A percentile compares a stretch with the other conserved stretches of the same genome.
phyloP scores from a whole-genome alignment of 2,113 vertebrate species.

The Glareola pratincola region DNA sequence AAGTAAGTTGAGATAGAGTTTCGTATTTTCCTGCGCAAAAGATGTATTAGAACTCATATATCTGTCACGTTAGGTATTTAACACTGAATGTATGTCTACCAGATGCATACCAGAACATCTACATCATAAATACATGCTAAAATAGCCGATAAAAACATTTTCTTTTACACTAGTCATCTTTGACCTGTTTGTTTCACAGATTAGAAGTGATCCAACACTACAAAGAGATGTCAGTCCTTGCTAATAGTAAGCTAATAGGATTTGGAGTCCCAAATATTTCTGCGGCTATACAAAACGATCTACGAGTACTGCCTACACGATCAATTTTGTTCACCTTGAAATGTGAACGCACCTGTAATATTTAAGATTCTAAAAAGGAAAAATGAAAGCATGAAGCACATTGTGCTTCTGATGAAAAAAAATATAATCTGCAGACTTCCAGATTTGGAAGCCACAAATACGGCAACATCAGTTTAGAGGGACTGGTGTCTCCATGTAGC shows the following conservation, averaged over 20 bases:
- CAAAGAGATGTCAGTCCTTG: rapidly evolving
- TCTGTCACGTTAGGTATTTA: rapidly evolving
- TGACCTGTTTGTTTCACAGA: neutral
- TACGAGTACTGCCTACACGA: rapidly evolving
- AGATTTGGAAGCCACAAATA: neutral
- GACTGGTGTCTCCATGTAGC: constrained; percentile 79
- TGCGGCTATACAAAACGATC: neutral
- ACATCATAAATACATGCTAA: rapidly evolving
- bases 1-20: constrained; percentile 93
- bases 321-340: rapidly evolving
- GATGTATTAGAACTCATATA: neutral
- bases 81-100: rapidly evolving
- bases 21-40: constrained; percentile 83
- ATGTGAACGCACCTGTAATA: rapidly evolving
- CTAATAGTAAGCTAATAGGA: rapidly evolving
- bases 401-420: neutral
- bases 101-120: no score
- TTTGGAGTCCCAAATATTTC: neutral
- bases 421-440: neutral
- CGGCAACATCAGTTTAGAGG: constrained; percentile 85
- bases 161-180: rapidly evolving
- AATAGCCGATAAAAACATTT: neutral
- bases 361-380: neutral
- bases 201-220: neutral
- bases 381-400: neutral